phyloP scores from a whole-genome alignment of 2,888 invertebrate species.

The Ariolimax columbianus region DNA sequence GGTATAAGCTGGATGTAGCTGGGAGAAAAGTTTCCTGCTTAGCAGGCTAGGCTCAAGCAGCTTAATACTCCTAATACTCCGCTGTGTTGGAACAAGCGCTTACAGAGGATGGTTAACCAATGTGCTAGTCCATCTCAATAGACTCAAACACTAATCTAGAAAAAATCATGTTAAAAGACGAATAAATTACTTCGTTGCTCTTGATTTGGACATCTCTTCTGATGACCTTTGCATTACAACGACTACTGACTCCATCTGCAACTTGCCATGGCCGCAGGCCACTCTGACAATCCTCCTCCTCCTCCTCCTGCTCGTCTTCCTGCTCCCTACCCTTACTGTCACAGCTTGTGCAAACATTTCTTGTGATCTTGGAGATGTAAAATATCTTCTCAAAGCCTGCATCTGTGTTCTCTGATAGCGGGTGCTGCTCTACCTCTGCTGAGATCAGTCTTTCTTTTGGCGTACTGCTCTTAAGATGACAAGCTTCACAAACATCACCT shows the following conservation, averaged over 20 bases:
- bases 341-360: constrained; percentile 1
- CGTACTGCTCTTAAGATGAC: background rate
- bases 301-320: background rate
- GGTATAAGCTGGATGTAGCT: too few species aligned
- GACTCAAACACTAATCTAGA: background rate
- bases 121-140: too few species aligned
- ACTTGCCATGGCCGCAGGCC: background rate
- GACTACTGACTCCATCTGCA: background rate
- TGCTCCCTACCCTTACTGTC: background rate
- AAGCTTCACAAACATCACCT: background rate
- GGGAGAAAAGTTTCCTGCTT: too few species aligned
- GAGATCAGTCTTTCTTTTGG: background rate
- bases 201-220: background rate
- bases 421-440: background rate
- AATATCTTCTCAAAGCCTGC: background rate
- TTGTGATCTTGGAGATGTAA: background rate
- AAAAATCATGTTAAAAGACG: background rate
- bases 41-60: too few species aligned
- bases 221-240: background rate
- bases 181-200: background rate
- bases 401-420: background rate
- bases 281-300: background rate
- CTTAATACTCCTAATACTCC: too few species aligned
- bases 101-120: too few species aligned
- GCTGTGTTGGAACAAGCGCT: too few species aligned